phyloP scores from a whole-genome alignment of 2,113 vertebrate genomes.

The Elanoides forficatus region DNA sequence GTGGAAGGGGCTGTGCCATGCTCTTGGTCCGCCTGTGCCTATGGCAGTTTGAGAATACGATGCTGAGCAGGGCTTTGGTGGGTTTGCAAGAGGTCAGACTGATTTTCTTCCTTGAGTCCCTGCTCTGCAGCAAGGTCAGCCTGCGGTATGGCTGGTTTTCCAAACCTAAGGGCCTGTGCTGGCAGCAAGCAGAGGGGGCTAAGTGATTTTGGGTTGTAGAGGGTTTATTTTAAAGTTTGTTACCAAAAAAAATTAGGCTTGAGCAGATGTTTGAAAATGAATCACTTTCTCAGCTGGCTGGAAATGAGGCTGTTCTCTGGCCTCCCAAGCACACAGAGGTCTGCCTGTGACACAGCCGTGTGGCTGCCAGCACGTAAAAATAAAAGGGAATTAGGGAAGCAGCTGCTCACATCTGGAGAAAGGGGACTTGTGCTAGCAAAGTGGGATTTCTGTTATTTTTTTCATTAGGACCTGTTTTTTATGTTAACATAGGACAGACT shows the following conservation, averaged over 20 bases:
- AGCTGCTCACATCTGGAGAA: constrained; percentile 27
- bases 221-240: not conserved
- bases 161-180: not conserved
- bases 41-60: not conserved
- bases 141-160: not conserved
- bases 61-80: not conserved
- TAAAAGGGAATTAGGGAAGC: not conserved
- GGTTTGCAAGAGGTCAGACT: not conserved
- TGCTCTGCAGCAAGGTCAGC: not conserved
- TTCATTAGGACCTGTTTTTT: not conserved
- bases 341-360: not conserved
- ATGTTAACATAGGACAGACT: not conserved
- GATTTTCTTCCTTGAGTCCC: not conserved
- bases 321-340: not conserved
- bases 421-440: not conserved
- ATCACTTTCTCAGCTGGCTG: not conserved
- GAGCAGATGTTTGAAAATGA: constrained; percentile 1
- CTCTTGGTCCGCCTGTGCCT: not conserved
- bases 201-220: not conserved
- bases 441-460: not conserved
- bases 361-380: not conserved
- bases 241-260: not conserved
- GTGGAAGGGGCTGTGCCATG: not conserved
- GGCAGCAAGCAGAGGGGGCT: not conserved
- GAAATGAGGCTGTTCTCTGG: not conserved